Evolutionary conservation across 92 coral and sea anemone species (phyloP).

Genomic region (Siderastrea siderea): DNA sequence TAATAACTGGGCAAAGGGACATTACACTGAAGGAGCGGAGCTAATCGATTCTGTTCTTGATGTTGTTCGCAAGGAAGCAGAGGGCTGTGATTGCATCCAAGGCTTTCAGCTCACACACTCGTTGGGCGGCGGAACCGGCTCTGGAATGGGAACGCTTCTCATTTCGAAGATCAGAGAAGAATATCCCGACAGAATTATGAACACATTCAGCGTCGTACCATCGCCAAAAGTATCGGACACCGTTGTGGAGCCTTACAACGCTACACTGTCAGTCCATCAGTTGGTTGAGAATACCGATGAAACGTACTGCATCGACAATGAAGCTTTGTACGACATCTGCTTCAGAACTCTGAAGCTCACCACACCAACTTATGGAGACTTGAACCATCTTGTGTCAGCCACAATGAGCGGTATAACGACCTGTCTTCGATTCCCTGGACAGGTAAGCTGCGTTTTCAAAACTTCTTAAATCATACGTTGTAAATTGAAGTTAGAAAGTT

Average conservation of each 20-base stretch:
- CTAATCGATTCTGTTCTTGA: conserved; percentile 94
- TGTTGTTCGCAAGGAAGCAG: conserved; percentile 98
- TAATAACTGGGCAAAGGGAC: conserved; percentile 94
- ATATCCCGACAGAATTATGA: conserved; percentile 99
- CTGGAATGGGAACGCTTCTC: conserved; percentile 99
- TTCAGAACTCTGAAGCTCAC: conserved; percentile 97
- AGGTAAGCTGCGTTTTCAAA: conserved; percentile 46
- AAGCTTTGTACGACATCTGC: conserved; percentile 99
- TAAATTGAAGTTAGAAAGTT: background rate
- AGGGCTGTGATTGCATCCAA: conserved; percentile 97
- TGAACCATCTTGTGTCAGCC: conserved; percentile 97
- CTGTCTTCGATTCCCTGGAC: conserved; percentile 92
- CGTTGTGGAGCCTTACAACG: conserved; percentile 99
- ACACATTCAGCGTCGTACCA: conserved; percentile 98
- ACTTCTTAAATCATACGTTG: background rate
- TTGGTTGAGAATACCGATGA: conserved; percentile 99
- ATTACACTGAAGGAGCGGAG: conserved; percentile 92
- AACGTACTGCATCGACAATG: conserved; percentile 99
- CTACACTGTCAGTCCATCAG: conserved; percentile 98
- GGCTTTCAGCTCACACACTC: conserved; percentile 99
- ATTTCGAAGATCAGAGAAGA: conserved; percentile 99
- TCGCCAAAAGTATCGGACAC: conserved; percentile 99
- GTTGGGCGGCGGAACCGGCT: conserved; percentile 99
- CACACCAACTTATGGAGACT: conserved; percentile 98
- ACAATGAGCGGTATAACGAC: conserved; percentile 98